phyloP scores from a whole-genome alignment of 2,113 vertebrate genomes.

The Pandion haliaetus region DNA sequence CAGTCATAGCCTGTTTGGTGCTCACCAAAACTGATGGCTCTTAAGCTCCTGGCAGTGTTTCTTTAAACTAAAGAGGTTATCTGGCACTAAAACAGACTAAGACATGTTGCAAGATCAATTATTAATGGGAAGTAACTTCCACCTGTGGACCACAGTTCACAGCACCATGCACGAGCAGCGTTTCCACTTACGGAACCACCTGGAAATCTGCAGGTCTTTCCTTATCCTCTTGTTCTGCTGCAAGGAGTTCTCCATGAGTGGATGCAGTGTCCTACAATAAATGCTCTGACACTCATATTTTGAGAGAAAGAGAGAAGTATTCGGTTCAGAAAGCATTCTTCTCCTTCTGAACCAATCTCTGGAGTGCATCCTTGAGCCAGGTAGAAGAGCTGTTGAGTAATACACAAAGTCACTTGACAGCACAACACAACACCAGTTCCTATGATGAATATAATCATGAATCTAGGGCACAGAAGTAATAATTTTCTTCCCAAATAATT shows the following conservation, averaged over 20 bases:
- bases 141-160: not conserved
- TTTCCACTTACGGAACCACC: not conserved
- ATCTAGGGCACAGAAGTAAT: not conserved
- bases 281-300: not conserved
- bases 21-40: not conserved
- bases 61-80: not conserved
- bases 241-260: not conserved
- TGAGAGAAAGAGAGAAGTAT: not conserved
- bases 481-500: not conserved
- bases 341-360: not conserved
- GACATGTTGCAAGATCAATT: not conserved
- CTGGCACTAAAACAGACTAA: not conserved
- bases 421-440: not conserved
- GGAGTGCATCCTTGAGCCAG: not conserved
- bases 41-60: not conserved
- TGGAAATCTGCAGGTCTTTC: not conserved
- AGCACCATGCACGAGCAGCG: fast-evolving
- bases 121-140: not conserved
- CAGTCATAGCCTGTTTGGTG: not conserved
- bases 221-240: not conserved
- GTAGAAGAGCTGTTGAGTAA: not conserved
- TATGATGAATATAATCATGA: not conserved
- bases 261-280: not conserved
- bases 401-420: not conserved
- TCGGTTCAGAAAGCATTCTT: fast-evolving